Evolutionary conservation across 1,140 invertebrate species (phyloP), one percentile per base, ranked within the genome.

Genomic region (Helicorthomorpha holstii): DNA sequence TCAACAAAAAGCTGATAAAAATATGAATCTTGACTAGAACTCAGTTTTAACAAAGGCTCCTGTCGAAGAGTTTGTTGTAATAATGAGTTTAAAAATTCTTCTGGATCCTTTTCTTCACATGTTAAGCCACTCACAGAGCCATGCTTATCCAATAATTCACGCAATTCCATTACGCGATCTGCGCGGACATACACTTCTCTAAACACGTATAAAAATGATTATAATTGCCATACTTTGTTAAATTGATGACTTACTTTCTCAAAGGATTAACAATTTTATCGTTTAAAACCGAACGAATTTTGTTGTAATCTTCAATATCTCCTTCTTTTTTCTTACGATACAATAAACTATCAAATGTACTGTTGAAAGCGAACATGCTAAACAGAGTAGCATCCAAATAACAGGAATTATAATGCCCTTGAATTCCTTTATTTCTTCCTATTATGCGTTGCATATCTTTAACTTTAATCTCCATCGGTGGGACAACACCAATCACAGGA

Each of bases 391-490:
- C 90, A 67, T 98, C 94, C 53, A 97, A 72, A 67, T 98, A 98
- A 67, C 94, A 98, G 0, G 91, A 96, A 72, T 97, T 98, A 63
- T 94, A 87, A 66, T 96, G 90, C 2, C 94, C 94, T 71, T 97
- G 92, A 59, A 96, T 96, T 2, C 93, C 91, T 49, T 64, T 64
- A 52, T 68, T 64, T 56, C 69, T 69, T 2, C 71, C 71, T 54
- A 57, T 60, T 19, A 64, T 34, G 7, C 7, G 7, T 7, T 16
- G 7, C 7, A 7, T 7, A 34, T 34, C 29, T 34, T 34, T 34
- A 34, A 7, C 7, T 34, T 34, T 34, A 34, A 7, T 7, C 16
- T 34, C 29, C 16, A 34, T 34, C 7, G 29, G 29, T 7, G 29
- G 29, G 7, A 34, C 29, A 7, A 7, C 16, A 7, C 29, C 29